Conservation (phyloP, 2,113 vertebrate genomes). For the Origma solitaria region DNA sequence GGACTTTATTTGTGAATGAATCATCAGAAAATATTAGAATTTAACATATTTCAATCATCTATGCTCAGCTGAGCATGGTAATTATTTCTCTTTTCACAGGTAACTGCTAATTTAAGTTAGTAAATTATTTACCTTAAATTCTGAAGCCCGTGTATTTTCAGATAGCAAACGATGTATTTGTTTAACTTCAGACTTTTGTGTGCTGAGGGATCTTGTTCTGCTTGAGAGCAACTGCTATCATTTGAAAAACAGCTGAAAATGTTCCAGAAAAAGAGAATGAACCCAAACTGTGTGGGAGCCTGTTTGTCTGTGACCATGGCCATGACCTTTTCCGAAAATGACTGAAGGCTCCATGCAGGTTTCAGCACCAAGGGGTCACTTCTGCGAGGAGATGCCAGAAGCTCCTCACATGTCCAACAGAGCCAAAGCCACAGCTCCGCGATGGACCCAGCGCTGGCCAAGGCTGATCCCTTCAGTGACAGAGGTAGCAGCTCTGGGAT, state of each 20-base stretch:
- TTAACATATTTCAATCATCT: not conserved
- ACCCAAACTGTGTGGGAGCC: not conserved
- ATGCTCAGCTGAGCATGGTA: not conserved
- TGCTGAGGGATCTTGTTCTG: not conserved
- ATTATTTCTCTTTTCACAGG: not conserved
- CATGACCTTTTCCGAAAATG: not conserved
- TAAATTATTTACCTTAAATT: not conserved
- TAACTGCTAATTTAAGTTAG: not conserved
- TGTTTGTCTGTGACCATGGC: not conserved
- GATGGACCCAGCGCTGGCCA: not conserved
- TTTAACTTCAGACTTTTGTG: not conserved
- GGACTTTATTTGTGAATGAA: not conserved
- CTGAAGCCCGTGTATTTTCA: not conserved
- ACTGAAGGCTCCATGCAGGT: not conserved
- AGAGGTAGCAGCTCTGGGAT: too few relatives aligned
- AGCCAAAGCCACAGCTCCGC: not conserved
- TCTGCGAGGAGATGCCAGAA: not conserved
- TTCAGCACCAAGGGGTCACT: not conserved
- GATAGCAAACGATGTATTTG: not conserved
- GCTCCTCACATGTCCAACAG: not conserved
- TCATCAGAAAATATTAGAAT: not conserved
- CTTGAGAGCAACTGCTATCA: not conserved
- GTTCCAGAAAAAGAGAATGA: not conserved
- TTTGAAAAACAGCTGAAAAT: not conserved
- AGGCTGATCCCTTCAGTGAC: not conserved